A percentile compares a stretch with the other conserved stretches of the same genome.
phyloP scores from a whole-genome alignment of 2,797 vertebrate genomes.

The Natrix natrix region DNA sequence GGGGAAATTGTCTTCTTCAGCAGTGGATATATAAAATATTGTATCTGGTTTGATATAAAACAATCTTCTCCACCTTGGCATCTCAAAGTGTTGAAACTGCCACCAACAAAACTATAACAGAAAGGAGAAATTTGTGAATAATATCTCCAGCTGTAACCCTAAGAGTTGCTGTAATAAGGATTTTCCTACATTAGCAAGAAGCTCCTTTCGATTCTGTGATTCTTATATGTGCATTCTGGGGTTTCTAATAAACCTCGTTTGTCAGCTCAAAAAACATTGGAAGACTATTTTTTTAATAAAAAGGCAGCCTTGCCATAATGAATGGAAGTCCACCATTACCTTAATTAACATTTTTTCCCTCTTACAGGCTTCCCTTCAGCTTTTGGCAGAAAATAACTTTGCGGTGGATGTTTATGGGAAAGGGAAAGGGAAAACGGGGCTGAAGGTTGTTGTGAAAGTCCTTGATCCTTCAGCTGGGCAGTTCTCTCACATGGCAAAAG shows the following conservation, averaged over 20 bases:
- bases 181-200: neutral
- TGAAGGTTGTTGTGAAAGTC: slow-evolving; percentile 73
- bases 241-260: neutral
- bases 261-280: neutral
- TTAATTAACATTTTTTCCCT: neutral
- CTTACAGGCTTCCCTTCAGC: slow-evolving; percentile 81
- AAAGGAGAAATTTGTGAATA: neutral
- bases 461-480: slow-evolving; percentile 71
- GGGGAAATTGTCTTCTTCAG: neutral
- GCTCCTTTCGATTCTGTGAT: neutral
- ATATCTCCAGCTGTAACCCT: neutral
- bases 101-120: neutral
- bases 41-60: neutral
- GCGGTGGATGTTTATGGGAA: slow-evolving; percentile 73
- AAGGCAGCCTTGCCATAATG: fast-evolving
- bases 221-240: neutral
- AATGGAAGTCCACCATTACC: neutral
- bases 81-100: neutral
- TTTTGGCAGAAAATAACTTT: slow-evolving; percentile 83
- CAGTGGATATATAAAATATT: neutral
- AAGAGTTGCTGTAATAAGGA: neutral
- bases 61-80: neutral
- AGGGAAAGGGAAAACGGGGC: slow-evolving; percentile 72
- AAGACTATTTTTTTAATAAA: neutral
- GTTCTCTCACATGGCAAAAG: slow-evolving; percentile 62